phyloP scores from a whole-genome alignment of 2,888 invertebrate species.

The Chrysomela aeneicollis region DNA sequence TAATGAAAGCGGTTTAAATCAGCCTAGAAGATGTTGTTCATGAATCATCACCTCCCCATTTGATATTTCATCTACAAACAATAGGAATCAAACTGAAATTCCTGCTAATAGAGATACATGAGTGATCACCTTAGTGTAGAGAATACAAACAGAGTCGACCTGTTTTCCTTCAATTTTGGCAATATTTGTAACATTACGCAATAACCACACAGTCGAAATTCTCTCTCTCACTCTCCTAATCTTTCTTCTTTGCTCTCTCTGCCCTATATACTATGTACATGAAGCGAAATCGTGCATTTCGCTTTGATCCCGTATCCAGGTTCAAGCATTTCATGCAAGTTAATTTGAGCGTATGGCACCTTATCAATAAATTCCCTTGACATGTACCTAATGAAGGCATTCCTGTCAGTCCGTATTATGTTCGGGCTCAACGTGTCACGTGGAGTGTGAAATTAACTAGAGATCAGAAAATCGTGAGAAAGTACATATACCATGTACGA shows the following conservation, averaged over 20 bases:
- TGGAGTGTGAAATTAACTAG: slow-evolving; percentile 1
- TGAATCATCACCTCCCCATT: no score
- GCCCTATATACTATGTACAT: neutral
- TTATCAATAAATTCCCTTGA: slow-evolving; percentile 7
- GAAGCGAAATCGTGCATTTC: neutral
- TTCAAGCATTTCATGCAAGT: slow-evolving; percentile 1
- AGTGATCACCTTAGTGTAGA: no score
- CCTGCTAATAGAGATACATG: no score
- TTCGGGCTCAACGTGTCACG: neutral
- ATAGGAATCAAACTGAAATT: no score
- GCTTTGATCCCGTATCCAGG: neutral
- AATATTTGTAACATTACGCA: no score
- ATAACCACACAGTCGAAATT: no score
- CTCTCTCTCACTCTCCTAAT: no score
- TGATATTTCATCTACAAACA: no score
- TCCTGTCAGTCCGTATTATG: neutral
- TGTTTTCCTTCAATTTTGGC: no score
- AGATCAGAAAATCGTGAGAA: neutral
- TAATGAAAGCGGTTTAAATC: no score
- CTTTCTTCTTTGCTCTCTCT: neutral
- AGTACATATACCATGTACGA: neutral
- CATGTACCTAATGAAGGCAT: slow-evolving; percentile 5
- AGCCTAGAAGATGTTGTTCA: no score
- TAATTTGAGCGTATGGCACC: slow-evolving; percentile 4
- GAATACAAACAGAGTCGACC: no score